Base-by-base conservation (phyloP, 53 echinoderm and acorn worm genomes). In the Astropecten irregularis region DNA sequence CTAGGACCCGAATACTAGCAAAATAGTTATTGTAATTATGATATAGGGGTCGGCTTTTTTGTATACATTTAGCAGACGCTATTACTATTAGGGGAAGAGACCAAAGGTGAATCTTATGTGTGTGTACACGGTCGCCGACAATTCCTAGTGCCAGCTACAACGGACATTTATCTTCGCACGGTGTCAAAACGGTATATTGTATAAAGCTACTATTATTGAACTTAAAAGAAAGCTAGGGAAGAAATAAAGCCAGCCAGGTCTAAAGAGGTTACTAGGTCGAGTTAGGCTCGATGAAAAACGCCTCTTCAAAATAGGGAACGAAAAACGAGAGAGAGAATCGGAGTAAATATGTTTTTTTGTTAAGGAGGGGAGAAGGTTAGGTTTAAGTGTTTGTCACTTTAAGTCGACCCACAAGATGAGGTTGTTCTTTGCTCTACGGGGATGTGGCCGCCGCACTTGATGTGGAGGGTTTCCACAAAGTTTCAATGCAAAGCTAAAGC, bases 21-120 rank as follows among this genome's bases (percentile, higher is more conserved):
- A n/a, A n/a, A n/a, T n/a, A n/a, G n/a, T n/a, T 56, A 58, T 76
- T 76, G 76, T 76, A 76, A 76, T 76, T 76, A 76, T 40, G 76
- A 76, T 76, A 39, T 40, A 38, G 58, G 76, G 76, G 76, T 76
- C 76, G 76, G 38, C 76, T 76, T 40, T 76, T 76, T 56, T 76
- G 54, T 67, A 67, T 76, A 76, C 58, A 76, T 76, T 76, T 58
- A 56, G n/a, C 57, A 76, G 76, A 76, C 58, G 76, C 76, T 76
- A 76, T 76, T 76, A 76, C 57, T 54, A 49, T 76, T 35, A 54
- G 56, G n/a, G n/a, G n/a, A 2, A 20, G 39, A 40, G 79, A 47
- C 31, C 79, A 79, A 79, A 79, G 79, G 79, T 79, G 61, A 26
- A 62, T 61, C 62, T 60, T 53, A 18, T 31, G 36, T 55, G n/a